phyloP scores from a whole-genome alignment of 2,888 invertebrate species.

The Pollenia griseotomentosa region DNA sequence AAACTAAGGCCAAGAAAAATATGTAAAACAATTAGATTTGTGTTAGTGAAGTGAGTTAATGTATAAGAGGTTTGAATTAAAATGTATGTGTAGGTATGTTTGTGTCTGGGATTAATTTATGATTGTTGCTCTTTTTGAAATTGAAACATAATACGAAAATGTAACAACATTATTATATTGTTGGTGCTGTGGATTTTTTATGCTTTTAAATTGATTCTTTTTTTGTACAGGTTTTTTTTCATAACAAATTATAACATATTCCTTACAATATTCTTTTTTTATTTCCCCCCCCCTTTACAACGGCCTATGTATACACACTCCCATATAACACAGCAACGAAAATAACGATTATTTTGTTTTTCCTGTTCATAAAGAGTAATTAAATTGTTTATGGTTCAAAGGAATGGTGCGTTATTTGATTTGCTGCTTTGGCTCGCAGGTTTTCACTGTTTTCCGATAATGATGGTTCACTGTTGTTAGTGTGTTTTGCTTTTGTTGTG shows the following conservation, averaged over 20 bases:
- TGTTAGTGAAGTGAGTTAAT: neutral
- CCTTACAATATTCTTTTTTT: neutral
- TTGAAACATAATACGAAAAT: conserved; percentile 48
- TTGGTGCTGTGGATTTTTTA: conserved; percentile 60
- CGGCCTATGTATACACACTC: neutral
- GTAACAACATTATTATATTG: conserved; percentile 29
- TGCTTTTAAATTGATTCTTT: conserved; percentile 53
- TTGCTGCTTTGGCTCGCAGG: conserved; percentile 45
- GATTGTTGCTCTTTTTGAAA: conserved; percentile 37
- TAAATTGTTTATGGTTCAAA: conserved; percentile 72
- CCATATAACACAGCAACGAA: neutral
- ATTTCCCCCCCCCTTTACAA: neutral
- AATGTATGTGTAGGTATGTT: neutral
- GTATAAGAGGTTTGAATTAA: neutral
- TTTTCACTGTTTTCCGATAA: conserved; percentile 12
- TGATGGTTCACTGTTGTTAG: conserved; percentile 22
- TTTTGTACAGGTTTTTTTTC: conserved; percentile 26
- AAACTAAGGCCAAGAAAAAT: neutral
- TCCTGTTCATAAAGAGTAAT: conserved; percentile 68
- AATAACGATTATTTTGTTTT: conserved; percentile 45
- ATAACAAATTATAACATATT: neutral
- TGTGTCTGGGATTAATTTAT: conserved; percentile 52
- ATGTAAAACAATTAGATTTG: conserved; percentile 19
- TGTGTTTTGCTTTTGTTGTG: conserved; percentile 29
- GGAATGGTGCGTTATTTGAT: conserved; percentile 63